Conservation (phyloP, 2,797 vertebrate species). For the Hippocampus kuda region DNA sequence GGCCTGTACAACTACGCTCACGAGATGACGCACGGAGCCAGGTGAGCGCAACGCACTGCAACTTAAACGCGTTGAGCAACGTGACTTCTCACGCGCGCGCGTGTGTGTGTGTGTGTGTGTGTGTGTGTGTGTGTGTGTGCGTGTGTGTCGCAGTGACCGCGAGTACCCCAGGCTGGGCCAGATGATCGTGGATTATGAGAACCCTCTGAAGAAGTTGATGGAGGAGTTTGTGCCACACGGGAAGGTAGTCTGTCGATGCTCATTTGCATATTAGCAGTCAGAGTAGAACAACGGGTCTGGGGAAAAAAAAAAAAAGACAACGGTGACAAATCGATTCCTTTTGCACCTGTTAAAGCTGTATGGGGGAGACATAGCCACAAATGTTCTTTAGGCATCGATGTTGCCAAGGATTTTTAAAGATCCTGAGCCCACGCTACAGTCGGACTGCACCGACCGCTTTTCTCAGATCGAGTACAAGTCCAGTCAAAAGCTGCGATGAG, state of each 20-base stretch:
- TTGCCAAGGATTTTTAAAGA: too few species aligned
- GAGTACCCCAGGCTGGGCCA: conserved; percentile 95
- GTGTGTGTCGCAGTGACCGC: conserved; percentile 71
- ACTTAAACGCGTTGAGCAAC: not conserved
- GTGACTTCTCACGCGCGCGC: conserved; percentile 1
- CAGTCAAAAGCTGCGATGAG: too few species aligned
- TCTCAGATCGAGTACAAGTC: too few species aligned
- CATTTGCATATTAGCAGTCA: not conserved
- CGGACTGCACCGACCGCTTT: not conserved
- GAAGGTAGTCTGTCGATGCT: conserved; percentile 70
- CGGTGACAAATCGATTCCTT: not conserved
- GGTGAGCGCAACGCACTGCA: conserved; percentile 59
- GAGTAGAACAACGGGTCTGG: not conserved
- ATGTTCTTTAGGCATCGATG: too few species aligned
- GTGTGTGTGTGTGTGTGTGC: conserved; percentile 5
- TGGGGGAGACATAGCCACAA: too few species aligned
- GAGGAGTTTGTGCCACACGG: conserved; percentile 98
- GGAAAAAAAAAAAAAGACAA: not conserved
- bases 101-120: conserved; percentile 5
- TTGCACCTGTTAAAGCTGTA: not conserved
- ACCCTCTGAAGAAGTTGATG: conserved; percentile 99
- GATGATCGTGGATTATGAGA: conserved; percentile 99
- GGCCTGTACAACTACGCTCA: conserved; percentile 97
- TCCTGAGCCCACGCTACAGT: too few species aligned
- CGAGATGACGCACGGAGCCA: conserved; percentile 97